Percentiles rank a stretch among this genome's conserved stretches.
Evolutionary conservation across 2,113 vertebrate species (phyloP).

Genomic region (Orientallactaga bullata): DNA sequence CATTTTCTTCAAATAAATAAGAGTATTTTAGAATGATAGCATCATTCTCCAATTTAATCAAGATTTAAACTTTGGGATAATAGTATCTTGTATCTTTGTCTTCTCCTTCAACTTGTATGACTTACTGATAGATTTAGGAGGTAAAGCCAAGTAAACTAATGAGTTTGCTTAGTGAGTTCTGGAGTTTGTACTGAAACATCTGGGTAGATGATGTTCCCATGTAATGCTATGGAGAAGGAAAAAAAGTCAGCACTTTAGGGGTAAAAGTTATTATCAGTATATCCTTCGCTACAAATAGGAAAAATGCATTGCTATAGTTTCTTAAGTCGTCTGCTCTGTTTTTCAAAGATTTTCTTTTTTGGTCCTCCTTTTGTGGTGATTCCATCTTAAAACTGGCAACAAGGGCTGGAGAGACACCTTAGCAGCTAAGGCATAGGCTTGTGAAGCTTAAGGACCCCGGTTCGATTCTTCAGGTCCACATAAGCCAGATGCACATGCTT

Average conservation of each 20-base stretch:
- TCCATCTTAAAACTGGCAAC: neutral
- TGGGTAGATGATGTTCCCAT: neutral
- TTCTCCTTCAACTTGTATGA: neutral
- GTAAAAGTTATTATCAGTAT: slow-evolving; percentile 2
- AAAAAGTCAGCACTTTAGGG: neutral
- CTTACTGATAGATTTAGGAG: neutral
- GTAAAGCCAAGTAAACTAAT: slow-evolving; percentile 23
- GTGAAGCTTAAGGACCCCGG: too few species aligned
- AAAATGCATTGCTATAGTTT: neutral
- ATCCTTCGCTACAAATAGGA: slow-evolving; percentile 17
- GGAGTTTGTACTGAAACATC: neutral
- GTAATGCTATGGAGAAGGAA: neutral
- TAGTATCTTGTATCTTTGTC: neutral
- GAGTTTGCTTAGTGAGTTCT: too few species aligned
- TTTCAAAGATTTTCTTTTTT: neutral
- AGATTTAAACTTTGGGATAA: neutral
- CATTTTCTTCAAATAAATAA: too few species aligned
- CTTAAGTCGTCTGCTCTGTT: neutral
- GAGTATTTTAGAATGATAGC: neutral
- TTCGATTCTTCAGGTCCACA: too few species aligned
- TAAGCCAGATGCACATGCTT: too few species aligned
- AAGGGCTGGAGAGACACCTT: too few species aligned
- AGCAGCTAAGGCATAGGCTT: too few species aligned
- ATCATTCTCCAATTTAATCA: neutral
- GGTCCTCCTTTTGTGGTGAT: neutral